A percentile compares a stretch with the other conserved stretches of the same genome.
These are phyloP conservation scores for Oeneis ivallda DNA, from an alignment of 2,888 invertebrate species.

Conservation along the genomic window DNA sequence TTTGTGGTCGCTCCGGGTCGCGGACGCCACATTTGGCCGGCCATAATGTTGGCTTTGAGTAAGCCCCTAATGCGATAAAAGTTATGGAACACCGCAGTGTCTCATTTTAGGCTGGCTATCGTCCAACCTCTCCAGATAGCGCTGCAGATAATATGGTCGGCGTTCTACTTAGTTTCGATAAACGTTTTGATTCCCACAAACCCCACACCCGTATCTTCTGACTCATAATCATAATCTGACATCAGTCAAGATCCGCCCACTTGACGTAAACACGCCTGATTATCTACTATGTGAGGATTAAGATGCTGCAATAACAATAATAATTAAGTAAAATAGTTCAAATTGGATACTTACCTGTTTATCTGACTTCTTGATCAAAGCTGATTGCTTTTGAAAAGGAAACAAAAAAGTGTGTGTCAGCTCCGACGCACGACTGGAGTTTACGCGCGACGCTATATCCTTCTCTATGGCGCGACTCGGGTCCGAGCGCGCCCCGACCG, in stretches of 20 bases:
- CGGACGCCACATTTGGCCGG: slow-evolving; percentile 57
- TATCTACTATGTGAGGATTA: slow-evolving; percentile 21
- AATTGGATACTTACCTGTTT: background rate
- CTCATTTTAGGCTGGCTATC: slow-evolving; percentile 69
- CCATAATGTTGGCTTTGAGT: slow-evolving; percentile 33
- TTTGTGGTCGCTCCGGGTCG: slow-evolving; percentile 58
- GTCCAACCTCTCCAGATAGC: slow-evolving; percentile 62
- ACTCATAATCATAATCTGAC: slow-evolving; percentile 69
- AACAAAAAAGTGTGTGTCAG: no score
- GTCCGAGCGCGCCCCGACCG: no score
- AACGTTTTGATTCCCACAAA: slow-evolving; percentile 62
- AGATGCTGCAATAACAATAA: slow-evolving; percentile 24
- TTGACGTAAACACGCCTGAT: slow-evolving; percentile 42
- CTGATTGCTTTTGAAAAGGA: no score
- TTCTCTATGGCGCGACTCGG: no score
- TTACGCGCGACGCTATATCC: no score
- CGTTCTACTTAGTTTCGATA: slow-evolving; percentile 36
- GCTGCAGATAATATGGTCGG: slow-evolving; percentile 53
- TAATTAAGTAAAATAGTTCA: slow-evolving; percentile 12
- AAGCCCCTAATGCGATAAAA: slow-evolving; percentile 52
- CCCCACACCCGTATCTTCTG: slow-evolving; percentile 72
- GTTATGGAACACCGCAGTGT: slow-evolving; percentile 56
- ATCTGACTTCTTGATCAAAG: no score
- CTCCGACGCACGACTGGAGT: no score
- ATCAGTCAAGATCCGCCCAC: slow-evolving; percentile 58